These are phyloP conservation scores for Falco berigora DNA, from an alignment of 2,797 vertebrate genomes.

Conservation along the genomic window DNA sequence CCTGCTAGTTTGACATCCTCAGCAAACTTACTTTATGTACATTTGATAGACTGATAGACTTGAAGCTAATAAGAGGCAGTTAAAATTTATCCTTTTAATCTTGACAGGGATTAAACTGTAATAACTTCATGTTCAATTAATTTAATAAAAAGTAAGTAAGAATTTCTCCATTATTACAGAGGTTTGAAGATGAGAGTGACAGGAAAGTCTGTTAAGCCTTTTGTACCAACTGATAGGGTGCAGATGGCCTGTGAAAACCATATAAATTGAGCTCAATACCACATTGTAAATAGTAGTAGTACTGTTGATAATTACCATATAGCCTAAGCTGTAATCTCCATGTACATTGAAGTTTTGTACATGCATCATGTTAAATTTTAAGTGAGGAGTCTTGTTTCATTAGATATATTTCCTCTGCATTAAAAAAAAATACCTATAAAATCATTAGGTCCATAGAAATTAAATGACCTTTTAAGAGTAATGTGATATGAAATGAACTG, in stretches of 20 bases:
- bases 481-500: neutral
- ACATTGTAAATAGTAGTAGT: neutral
- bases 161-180: neutral
- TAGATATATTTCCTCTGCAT: neutral
- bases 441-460: neutral
- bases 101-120: neutral
- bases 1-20: neutral
- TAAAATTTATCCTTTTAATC: conserved; percentile 8
- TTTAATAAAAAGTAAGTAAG: neutral
- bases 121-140: neutral
- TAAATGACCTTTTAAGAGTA: neutral
- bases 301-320: neutral
- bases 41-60: neutral
- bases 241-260: neutral
- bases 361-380: neutral
- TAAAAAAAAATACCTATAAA: neutral
- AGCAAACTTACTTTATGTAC: neutral
- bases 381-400: neutral
- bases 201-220: neutral
- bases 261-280: neutral
- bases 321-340: neutral
- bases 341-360: neutral
- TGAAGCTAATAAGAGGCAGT: neutral
- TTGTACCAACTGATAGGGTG: neutral
- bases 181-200: neutral